A percentile compares a stretch with the other conserved stretches of the same genome.
Conservation (phyloP, 2,797 vertebrate species). For the Peromyscus eremicus region DNA sequence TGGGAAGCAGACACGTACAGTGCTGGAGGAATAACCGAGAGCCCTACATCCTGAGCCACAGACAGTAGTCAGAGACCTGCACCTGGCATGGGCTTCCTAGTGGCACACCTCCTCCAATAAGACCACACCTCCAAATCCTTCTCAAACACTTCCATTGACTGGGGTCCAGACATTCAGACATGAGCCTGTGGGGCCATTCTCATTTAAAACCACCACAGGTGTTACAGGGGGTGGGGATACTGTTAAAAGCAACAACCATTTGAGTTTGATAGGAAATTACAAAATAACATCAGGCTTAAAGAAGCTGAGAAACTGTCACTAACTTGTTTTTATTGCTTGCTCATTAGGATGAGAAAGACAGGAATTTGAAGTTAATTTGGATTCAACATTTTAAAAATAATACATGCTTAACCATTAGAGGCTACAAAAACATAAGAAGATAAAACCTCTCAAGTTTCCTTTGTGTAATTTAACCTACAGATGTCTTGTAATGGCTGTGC, state of each 20-base stretch:
- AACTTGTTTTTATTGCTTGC: not conserved
- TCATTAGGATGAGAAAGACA: slow-evolving; percentile 5
- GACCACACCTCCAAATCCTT: not conserved
- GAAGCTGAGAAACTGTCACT: not conserved
- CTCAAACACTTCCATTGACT: not conserved
- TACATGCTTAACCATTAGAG: not conserved
- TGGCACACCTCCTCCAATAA: not conserved
- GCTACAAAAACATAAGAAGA: not conserved
- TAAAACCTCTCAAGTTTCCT: not conserved
- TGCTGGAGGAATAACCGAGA: not conserved
- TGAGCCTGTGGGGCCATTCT: not conserved
- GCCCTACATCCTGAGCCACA: not conserved
- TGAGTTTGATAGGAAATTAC: not conserved
- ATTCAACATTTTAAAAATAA: slow-evolving; percentile 6
- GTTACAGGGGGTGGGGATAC: not conserved
- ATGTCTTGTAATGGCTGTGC: not conserved
- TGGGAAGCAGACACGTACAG: not conserved
- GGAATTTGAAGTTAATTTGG: not conserved
- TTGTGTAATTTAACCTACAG: not conserved
- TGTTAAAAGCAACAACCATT: not conserved
- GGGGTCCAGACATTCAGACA: not conserved
- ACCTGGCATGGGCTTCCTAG: not conserved
- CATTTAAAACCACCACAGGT: not conserved
- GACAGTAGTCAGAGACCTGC: not conserved
- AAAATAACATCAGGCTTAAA: not conserved